Percentiles rank a stretch among this genome's conserved stretches.
Evolutionary conservation across 2,797 vertebrate species (phyloP).

Genomic region (Sparus aurata): DNA sequence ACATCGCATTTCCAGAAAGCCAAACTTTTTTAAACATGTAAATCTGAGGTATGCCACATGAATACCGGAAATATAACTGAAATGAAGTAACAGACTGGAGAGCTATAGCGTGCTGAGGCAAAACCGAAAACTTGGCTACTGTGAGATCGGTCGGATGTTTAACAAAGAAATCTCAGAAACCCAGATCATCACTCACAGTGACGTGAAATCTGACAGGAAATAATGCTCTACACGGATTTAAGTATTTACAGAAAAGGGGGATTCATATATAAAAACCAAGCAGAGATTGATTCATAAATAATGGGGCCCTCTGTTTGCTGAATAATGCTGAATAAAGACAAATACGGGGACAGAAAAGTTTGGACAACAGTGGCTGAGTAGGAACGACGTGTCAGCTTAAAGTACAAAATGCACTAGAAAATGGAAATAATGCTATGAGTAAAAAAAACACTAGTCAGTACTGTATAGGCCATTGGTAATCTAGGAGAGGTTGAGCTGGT

Average conservation of each 20-base stretch:
- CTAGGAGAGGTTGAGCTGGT: constrained; percentile 52
- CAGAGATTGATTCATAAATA: background rate
- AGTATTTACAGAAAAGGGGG: background rate
- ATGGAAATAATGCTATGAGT: constrained; percentile 1
- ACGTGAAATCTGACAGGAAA: background rate
- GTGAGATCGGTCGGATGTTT: constrained; percentile 4
- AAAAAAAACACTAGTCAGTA: constrained; percentile 22
- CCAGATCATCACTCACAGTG: background rate
- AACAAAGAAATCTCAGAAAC: constrained; percentile 7
- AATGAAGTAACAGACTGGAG: background rate
- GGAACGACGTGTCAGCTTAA: background rate
- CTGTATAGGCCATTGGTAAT: constrained; percentile 52
- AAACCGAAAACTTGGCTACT: constrained; percentile 1
- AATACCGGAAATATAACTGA: background rate
- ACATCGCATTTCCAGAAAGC: constrained; percentile 5
- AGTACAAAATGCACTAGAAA: constrained; percentile 15
- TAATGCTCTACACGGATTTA: background rate
- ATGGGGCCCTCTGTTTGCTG: background rate
- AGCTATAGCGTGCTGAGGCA: constrained; percentile 4
- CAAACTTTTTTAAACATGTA: background rate
- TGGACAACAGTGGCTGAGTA: background rate
- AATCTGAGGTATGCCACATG: background rate
- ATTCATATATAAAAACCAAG: background rate
- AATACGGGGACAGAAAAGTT: background rate
- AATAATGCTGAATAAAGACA: background rate